Conservation (phyloP, 2,888 invertebrate genomes). For the Gryllus longicercus region DNA sequence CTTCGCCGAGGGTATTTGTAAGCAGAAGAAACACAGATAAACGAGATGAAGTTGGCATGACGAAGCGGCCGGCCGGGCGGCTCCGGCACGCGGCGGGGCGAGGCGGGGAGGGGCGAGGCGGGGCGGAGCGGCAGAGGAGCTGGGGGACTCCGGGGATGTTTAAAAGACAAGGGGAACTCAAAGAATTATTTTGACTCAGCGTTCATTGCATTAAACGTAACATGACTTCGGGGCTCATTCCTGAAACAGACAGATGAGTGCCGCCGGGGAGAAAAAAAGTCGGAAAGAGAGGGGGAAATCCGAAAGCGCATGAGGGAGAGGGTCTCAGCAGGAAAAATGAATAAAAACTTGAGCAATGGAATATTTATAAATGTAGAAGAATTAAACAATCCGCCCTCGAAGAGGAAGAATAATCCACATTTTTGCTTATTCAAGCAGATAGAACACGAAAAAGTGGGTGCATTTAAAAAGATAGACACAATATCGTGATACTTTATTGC, state of each 20-base stretch:
- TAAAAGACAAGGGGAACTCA: conserved; percentile 33
- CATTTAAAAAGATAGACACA: no score
- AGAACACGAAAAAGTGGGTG: no score
- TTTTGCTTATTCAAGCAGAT: no score
- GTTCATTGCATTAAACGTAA: conserved; percentile 37
- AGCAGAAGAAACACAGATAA: conserved; percentile 33
- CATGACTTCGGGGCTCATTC: conserved; percentile 33
- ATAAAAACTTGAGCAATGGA: conserved; percentile 24
- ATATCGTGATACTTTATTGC: no score
- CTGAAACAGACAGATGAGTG: conserved; percentile 29
- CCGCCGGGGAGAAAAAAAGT: conserved; percentile 19
- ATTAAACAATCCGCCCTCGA: not conserved
- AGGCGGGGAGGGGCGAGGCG: not conserved
- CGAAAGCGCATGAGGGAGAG: conserved; percentile 23
- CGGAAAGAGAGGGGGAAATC: conserved; percentile 20
- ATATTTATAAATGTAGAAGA: conserved; percentile 28
- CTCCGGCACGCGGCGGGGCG: not conserved
- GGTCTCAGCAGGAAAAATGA: conserved; percentile 20
- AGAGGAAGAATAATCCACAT: no score
- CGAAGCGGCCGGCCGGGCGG: not conserved
- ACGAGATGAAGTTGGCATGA: conserved; percentile 31
- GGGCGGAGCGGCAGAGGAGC: not conserved
- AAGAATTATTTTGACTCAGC: conserved; percentile 35
- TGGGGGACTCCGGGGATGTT: conserved; percentile 21
- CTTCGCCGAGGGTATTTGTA: conserved; percentile 23